Conservation (phyloP, 2,797 vertebrate species). For the Apogon hyalosoma region DNA sequence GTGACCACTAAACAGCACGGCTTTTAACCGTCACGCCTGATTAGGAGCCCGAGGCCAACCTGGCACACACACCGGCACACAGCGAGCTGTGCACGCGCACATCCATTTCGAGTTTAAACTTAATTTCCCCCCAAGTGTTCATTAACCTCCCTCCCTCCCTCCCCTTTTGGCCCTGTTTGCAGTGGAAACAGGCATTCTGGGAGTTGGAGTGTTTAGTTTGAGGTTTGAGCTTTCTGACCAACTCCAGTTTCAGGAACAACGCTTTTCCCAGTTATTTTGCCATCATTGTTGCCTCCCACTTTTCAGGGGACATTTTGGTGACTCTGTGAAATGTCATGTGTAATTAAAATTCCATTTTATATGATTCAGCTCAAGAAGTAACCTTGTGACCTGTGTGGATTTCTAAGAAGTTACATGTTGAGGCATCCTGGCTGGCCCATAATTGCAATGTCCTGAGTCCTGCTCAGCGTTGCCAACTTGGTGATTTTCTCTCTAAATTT, state of each 20-base stretch:
- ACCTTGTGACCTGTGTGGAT: not conserved
- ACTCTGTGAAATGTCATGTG: not conserved
- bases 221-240: conserved; percentile 16
- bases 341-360: no score
- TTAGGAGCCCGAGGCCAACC: conserved; percentile 54
- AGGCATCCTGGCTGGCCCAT: not conserved
- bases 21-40: conserved; percentile 72
- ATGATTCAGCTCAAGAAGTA: not conserved
- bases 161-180: conserved; percentile 2
- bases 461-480: not conserved
- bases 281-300: not conserved
- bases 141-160: conserved; percentile 30
- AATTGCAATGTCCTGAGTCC: not conserved
- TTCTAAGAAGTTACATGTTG: not conserved
- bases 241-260: conserved; percentile 35
- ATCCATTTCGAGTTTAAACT: conserved; percentile 58
- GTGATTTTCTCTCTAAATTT: no score
- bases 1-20: conserved; percentile 63
- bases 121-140: conserved; percentile 49
- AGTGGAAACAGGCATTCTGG: conserved; percentile 63
- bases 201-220: conserved; percentile 59
- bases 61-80: conserved; percentile 38
- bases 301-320: not conserved
- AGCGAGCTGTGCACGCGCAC: conserved; percentile 22
- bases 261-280: not conserved